Evolutionary conservation across 2,113 vertebrate genomes (phyloP).

Genomic region (Neodon shergylaensis): DNA sequence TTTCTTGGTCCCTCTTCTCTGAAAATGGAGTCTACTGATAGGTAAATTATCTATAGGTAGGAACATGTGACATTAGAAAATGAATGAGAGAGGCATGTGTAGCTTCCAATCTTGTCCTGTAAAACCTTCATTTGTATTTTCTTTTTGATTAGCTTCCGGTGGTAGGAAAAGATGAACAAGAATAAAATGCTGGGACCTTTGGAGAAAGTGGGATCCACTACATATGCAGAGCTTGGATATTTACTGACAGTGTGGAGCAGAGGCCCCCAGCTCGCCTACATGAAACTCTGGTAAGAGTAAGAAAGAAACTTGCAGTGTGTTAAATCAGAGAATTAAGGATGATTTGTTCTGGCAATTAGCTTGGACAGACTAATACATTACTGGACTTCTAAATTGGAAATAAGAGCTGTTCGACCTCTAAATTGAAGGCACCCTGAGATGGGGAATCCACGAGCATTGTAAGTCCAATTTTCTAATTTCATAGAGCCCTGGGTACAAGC

Average conservation of each 20-base stretch:
- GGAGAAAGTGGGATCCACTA: background rate
- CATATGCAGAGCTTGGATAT: background rate
- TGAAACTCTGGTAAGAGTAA: background rate
- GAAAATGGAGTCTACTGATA: background rate
- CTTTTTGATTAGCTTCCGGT: background rate
- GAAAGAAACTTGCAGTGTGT: background rate
- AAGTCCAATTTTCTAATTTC: background rate
- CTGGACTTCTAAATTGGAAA: background rate
- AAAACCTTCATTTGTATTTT: background rate
- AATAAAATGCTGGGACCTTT: background rate
- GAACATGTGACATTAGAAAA: background rate
- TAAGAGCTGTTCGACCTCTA: background rate
- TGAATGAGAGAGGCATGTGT: background rate
- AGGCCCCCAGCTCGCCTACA: background rate
- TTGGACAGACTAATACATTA: background rate
- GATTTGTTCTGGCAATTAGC: background rate
- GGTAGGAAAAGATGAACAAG: background rate
- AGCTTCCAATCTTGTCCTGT: background rate
- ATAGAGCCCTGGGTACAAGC: background rate
- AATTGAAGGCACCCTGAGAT: background rate
- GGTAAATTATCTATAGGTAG: background rate
- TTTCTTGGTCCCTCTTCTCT: background rate
- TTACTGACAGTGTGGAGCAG: background rate
- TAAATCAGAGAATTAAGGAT: background rate
- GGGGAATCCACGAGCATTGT: accelerated